Base-by-base conservation (phyloP, 2,797 vertebrate genomes). In the Clamator glandarius region DNA sequence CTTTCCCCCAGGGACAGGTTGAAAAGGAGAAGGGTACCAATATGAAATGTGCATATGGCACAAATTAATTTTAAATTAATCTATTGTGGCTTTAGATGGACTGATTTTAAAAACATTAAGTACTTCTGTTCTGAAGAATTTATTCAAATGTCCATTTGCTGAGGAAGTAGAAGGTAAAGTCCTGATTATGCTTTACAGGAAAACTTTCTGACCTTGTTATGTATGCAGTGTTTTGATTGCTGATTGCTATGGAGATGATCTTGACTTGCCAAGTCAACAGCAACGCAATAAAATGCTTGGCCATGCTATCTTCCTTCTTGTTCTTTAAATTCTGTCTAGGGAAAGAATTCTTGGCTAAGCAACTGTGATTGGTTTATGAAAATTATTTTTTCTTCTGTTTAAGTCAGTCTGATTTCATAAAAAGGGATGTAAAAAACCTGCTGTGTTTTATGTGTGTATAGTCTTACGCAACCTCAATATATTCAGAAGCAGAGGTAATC, bases 131-230 rank as follows among this genome's bases (percentile, higher is more conserved):
- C 84, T 93, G 58, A 92, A 95, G 73, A 94, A 79, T 66, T 93
- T 88, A 66, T 95, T 97, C 74, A 91, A 68, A 51, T 86, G 58
- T 39, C 28, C 87, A 79, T 93, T 97, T 98, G 93, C 94, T 95
- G 52, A 96, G 91, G 89, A 96, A 97, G 66, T 89, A 97, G 87
- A 96, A 98, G 96, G 93, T 97, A 85, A 98, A 97, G 85, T 93
- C 57, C 52, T 73, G 44, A 78, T 94, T 93, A 28, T 78, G 84
- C 95, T 95, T 94, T 88, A 44, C 36, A 81, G 89, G 78, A 95
- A 81, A 93, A 75, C 55, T 50, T 93, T 78, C 66, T 50, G 55
- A 92, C 69, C 82, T 79, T 89, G 72, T 89, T 59, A 48, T 92
- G 92, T 98, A 96, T 96, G 83, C 97, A 93, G 82, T 95, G 88